Evolutionary conservation across 2,113 vertebrate genomes (phyloP).

Genomic region (Equus przewalskii): DNA sequence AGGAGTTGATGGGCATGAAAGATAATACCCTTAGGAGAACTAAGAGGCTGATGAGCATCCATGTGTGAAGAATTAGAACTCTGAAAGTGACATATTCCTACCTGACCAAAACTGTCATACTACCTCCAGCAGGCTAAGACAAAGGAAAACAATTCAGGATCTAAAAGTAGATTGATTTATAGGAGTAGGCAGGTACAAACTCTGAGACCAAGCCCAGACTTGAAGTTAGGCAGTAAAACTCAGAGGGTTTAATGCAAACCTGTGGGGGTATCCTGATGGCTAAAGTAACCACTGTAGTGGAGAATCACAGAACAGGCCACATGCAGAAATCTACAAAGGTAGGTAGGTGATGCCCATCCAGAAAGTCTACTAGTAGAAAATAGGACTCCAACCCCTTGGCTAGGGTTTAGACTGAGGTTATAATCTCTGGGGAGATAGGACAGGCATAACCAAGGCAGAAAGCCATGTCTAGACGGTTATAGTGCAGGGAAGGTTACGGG

Average conservation of each 20-base stretch:
- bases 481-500: not conserved
- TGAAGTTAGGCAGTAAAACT: not conserved
- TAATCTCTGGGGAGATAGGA: not conserved
- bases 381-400: not conserved
- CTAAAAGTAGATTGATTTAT: not conserved
- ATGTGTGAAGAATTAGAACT: not conserved
- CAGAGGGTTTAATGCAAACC: not conserved
- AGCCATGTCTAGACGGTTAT: not conserved
- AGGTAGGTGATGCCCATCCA: not conserved
- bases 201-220: not conserved
- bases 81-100: not conserved
- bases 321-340: not conserved
- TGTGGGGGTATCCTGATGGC: not conserved
- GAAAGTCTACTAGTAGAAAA: constrained; percentile 21
- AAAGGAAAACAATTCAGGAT: not conserved
- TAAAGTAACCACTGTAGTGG: not conserved
- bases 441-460: not conserved
- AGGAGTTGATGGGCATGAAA: not conserved
- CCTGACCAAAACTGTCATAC: not conserved
- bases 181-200: not conserved
- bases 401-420: not conserved
- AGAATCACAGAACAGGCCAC: not conserved
- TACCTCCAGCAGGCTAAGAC: not conserved
- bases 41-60: not conserved
- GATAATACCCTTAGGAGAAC: not conserved